phyloP scores from a whole-genome alignment of 2,797 vertebrate genomes.

The Sebastes taczanowskii region DNA sequence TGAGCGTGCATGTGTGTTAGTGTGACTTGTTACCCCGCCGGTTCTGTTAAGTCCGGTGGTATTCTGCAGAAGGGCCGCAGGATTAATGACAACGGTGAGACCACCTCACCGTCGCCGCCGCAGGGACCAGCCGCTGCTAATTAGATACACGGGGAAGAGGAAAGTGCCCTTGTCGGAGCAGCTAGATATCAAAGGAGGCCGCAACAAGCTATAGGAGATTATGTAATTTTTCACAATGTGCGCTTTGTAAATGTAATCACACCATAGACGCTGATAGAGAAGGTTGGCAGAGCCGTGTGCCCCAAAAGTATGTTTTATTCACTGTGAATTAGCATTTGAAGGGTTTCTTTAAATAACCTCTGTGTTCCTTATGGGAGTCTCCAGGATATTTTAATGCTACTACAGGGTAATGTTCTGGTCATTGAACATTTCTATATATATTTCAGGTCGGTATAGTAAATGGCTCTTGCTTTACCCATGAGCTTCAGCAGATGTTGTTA shows the following conservation, averaged over 20 bases:
- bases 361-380: background rate
- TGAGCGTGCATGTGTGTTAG: background rate
- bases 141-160: conserved; percentile 54
- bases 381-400: background rate
- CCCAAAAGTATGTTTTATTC: background rate
- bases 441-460: background rate
- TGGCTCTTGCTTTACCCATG: background rate
- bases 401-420: background rate
- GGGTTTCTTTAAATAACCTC: background rate
- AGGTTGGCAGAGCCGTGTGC: background rate
- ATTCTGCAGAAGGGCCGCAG: conserved; percentile 31
- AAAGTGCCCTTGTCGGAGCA: conserved; percentile 60
- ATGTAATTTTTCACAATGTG: conserved; percentile 22
- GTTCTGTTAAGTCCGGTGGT: conserved; percentile 9
- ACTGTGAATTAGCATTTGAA: background rate
- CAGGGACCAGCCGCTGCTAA: conserved; percentile 60
- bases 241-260: conserved; percentile 12
- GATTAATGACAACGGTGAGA: conserved; percentile 62
- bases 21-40: conserved; percentile 40
- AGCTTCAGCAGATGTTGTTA: background rate
- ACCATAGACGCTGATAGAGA: background rate
- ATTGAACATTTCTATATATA: background rate
- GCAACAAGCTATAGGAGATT: conserved; percentile 20
- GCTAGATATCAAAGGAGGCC: conserved; percentile 44
- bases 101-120: conserved; percentile 27